Percentiles rank a stretch among this genome's conserved stretches.
Conservation (phyloP, 2,888 invertebrate genomes). For the Pollenia labialis region DNA sequence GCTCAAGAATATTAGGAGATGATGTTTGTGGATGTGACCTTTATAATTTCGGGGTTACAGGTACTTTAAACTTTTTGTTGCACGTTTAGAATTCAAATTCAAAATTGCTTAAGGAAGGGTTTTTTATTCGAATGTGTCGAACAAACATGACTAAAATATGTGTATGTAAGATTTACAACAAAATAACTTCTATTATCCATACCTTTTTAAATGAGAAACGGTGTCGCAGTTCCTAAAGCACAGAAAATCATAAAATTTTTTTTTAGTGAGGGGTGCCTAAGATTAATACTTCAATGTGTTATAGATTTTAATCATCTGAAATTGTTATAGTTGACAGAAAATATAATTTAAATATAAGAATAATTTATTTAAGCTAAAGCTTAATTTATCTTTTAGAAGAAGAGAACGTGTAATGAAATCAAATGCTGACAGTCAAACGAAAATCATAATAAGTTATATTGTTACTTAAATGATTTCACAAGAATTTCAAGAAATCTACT, state of each 20-base stretch:
- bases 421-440: not conserved
- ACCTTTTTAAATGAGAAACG: no score
- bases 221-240: no score
- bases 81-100: slow-evolving; percentile 41
- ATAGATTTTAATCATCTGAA: not conserved
- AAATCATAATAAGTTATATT: slow-evolving; percentile 45
- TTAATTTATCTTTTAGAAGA: no score
- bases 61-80: slow-evolving; percentile 1
- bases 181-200: no score
- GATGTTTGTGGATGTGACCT: not conserved
- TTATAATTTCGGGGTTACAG: slow-evolving; percentile 11
- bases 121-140: slow-evolving; percentile 4
- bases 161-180: not conserved
- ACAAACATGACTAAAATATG: slow-evolving; percentile 9
- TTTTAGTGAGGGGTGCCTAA: no score
- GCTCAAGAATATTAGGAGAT: not conserved
- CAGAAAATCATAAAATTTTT: not conserved
- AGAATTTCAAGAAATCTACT: slow-evolving; percentile 29
- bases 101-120: not conserved
- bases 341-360: no score
- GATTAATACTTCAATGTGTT: no score
- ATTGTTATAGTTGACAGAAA: not conserved
- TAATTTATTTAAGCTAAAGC: no score
- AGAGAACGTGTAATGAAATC: not conserved
- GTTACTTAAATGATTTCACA: slow-evolving; percentile 15